Conservation (phyloP, 1,140 invertebrate genomes). For the Pseudomyrmex pallidus region DNA sequence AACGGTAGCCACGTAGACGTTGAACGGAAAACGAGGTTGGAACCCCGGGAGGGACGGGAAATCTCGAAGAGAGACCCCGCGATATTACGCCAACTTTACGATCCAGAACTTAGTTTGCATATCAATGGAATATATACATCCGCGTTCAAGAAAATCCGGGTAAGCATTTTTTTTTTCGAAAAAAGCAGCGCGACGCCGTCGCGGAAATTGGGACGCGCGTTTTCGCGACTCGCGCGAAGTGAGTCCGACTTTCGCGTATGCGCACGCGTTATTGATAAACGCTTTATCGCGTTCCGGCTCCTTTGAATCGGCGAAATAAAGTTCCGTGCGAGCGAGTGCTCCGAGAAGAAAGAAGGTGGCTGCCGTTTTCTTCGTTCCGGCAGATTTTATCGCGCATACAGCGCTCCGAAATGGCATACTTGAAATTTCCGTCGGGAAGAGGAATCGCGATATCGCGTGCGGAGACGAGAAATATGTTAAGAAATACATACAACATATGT, state of each 20-base stretch:
- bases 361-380: constrained; percentile 48
- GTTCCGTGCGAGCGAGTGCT: constrained; percentile 25
- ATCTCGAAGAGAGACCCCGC: constrained; percentile 64
- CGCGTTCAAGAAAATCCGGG: constrained; percentile 52
- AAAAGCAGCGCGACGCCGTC: constrained; percentile 49
- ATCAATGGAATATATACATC: constrained; percentile 76
- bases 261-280: constrained; percentile 69
- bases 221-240: constrained; percentile 2
- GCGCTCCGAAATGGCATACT: constrained; percentile 51
- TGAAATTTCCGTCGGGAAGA: constrained; percentile 39
- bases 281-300: constrained; percentile 63
- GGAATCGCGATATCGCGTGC: constrained; percentile 45
- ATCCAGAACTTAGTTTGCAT: constrained; percentile 79
- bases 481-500: background rate
- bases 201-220: constrained; percentile 70
- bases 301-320: constrained; percentile 39
- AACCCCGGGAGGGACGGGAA: background rate
- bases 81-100: constrained; percentile 81
- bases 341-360: constrained; percentile 21
- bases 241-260: constrained; percentile 59
- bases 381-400: constrained; percentile 52
- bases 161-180: constrained; percentile 56
- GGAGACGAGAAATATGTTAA: constrained; percentile 19
- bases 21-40: constrained; percentile 52
- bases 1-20: constrained; percentile 64